Evolutionary conservation across 2,888 invertebrate genomes (phyloP), one percentile per base, ranked within the genome.

Genomic region (Andrena trimmerana): DNA sequence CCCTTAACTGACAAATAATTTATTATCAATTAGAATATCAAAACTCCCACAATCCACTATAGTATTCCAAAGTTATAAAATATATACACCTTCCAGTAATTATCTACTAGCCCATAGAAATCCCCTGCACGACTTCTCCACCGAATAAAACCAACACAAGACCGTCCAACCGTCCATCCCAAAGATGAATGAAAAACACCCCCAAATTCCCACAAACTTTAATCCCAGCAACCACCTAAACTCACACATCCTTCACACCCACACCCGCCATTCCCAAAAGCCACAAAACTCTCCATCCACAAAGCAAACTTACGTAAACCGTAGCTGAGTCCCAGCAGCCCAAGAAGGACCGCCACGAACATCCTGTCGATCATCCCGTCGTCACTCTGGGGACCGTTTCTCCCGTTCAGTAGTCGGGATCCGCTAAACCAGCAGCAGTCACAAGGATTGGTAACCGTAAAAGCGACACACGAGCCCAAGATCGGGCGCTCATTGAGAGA

Each of bases 291-390:
- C 42, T 72, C 31, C 29, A 36, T 27, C 8, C 36, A 27, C 8
- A 20, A 42, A 24, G 20, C 4, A 65, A 33, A 87, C 88, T 88
- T 78, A 88, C 88, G 78, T 36, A 88, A 76, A 13, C 82, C 80
- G 16, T 48, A 87, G 86, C 89, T 90, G 68, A 90, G 66, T 65
- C 86, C 81, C 48, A 91, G 73, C 60, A 92, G 83, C 78, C 90
- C 91, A 75, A 91, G 42, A 13, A 92, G 90, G 86, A 89, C 80
- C 76, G 88, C 78, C 69, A 91, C 71, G 63, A 83, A 59, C 81
- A 82, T 86, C 83, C 84, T 90, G 90, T 90, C 80, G 76, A 87
- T 84, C 88, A 85, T 84, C 79, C 52, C 50, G 66, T 62, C 77
- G 42, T 65, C 42, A 42, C 1, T 42, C 16, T 13, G 70, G 27